Conservation (phyloP, 2,797 vertebrate species). For the Melanotaenia pygmaea region DNA sequence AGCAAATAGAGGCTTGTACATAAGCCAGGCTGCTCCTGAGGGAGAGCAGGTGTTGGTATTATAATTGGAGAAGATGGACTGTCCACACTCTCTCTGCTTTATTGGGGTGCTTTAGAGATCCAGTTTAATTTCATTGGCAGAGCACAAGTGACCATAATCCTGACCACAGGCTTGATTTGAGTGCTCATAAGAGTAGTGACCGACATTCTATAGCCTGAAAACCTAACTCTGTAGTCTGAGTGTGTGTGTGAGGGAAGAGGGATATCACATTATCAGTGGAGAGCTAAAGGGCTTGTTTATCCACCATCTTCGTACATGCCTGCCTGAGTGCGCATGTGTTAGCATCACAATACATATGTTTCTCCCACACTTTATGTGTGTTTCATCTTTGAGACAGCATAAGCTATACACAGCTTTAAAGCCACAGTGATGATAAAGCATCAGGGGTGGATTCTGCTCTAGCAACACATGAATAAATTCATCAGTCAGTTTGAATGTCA, state of each 20-base stretch:
- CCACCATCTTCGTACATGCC: background rate
- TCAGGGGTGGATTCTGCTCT: conserved; percentile 25
- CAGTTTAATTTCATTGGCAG: conserved; percentile 79
- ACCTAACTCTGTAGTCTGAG: conserved; percentile 35
- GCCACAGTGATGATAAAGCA: background rate
- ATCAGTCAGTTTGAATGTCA: conserved; percentile 20
- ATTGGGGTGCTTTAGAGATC: conserved; percentile 73
- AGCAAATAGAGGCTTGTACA: conserved; percentile 30
- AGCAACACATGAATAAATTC: conserved; percentile 28
- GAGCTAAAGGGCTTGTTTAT: conserved; percentile 39
- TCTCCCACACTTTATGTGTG: background rate
- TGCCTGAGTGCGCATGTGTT: conserved; percentile 8
- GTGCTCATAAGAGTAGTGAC: conserved; percentile 78
- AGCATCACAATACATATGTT: conserved; percentile 17
- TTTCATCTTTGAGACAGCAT: conserved; percentile 14
- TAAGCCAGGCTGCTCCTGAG: conserved; percentile 33
- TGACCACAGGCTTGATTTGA: conserved; percentile 83
- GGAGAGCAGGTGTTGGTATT: conserved; percentile 46
- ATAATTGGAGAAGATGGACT: conserved; percentile 69
- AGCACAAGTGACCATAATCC: conserved; percentile 80
- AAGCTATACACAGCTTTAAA: conserved; percentile 14
- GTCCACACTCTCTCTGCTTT: conserved; percentile 59
- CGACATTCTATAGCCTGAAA: conserved; percentile 73
- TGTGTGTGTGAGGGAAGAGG: conserved; percentile 29
- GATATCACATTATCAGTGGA: conserved; percentile 58